These are phyloP conservation scores for Philhelius pedissequus DNA, from an alignment of 2,888 invertebrate genomes.

Conservation along the genomic window DNA sequence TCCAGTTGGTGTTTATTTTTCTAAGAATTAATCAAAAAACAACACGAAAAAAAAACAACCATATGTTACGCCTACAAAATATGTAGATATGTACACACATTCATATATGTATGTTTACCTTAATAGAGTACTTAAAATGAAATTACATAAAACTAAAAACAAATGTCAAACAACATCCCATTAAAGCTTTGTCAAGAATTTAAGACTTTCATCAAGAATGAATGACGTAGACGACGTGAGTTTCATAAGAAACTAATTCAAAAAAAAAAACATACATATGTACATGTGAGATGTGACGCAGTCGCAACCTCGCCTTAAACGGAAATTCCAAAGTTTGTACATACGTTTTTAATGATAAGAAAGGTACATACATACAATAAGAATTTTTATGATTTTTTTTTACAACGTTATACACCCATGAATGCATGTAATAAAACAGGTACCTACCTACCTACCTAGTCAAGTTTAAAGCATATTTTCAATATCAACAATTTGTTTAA, in stretches of 20 bases:
- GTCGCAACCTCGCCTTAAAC: not conserved
- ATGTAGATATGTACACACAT: no score
- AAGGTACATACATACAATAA: not conserved
- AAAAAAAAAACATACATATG: not conserved
- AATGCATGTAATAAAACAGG: not conserved
- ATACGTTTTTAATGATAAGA: not conserved
- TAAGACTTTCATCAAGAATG: not conserved
- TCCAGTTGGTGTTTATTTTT: constrained; percentile 1
- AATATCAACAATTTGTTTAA: not conserved
- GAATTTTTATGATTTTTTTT: not conserved
- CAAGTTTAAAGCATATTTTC: not conserved
- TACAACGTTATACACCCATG: not conserved
- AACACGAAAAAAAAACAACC: not conserved
- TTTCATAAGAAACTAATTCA: not conserved
- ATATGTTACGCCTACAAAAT: not conserved
- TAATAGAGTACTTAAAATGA: not conserved
- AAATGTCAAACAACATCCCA: not conserved
- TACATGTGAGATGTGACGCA: not conserved
- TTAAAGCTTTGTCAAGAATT: not conserved
- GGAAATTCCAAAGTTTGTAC: not conserved
- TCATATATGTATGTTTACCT: no score
- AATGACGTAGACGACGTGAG: constrained; percentile 1
- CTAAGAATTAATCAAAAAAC: not conserved
- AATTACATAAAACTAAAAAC: constrained; percentile 1
- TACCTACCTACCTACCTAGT: no score